Conservation (phyloP, 2,797 vertebrate species). For the Brachymystax lenok region DNA sequence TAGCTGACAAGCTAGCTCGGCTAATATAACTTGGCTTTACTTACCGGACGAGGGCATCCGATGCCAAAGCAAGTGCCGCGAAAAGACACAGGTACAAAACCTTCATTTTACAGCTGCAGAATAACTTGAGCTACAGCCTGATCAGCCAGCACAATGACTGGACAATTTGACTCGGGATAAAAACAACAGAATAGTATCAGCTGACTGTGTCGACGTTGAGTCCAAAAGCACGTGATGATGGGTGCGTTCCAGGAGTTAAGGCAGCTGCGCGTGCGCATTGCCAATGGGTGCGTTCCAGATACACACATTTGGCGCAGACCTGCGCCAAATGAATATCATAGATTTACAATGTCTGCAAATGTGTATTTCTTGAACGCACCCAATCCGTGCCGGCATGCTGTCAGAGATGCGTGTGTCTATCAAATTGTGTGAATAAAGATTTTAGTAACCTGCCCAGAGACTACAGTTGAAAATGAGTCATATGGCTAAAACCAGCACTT, state of each 20-base stretch:
- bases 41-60: constrained; percentile 74
- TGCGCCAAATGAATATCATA: not conserved
- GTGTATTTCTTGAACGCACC: too few relatives aligned
- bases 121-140: not conserved
- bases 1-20: not conserved
- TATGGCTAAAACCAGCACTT: too few relatives aligned
- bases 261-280: not conserved
- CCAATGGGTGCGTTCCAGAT: not conserved
- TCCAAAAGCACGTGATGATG: not conserved
- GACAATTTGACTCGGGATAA: not conserved
- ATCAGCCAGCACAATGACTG: not conserved
- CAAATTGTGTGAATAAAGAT: too few relatives aligned
- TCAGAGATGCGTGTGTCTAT: too few relatives aligned
- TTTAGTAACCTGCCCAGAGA: too few relatives aligned
- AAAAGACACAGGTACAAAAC: constrained; percentile 49
- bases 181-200: constrained; percentile 9
- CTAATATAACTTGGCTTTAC: constrained; percentile 11
- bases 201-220: not conserved
- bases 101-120: constrained; percentile 38
- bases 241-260: not conserved
- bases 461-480: too few relatives aligned
- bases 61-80: constrained; percentile 53
- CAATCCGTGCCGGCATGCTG: too few relatives aligned
- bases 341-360: too few relatives aligned
- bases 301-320: not conserved